Base-by-base conservation (phyloP, 37 sponge, comb jelly and placozoan species). In the Oscarella lobularis region DNA sequence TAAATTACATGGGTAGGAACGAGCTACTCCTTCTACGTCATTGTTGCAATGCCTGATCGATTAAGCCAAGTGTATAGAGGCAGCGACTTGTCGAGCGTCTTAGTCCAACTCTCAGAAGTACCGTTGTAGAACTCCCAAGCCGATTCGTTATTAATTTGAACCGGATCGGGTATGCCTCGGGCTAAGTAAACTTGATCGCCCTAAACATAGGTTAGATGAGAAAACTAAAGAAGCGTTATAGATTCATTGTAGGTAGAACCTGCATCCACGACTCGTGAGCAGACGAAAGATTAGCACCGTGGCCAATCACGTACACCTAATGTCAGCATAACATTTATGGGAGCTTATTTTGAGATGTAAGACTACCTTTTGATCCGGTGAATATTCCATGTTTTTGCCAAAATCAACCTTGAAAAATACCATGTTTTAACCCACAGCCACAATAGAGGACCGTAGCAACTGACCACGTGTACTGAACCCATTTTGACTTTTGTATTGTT, bases 251-350 rank as follows among this genome's bases (percentile, higher is more conserved):
- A 48, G 9, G 9, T 48, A 9, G 20, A 27, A 48, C 60, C 60
- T 48, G 60, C 60, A 48, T 48, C 60, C 60, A 48, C 20, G 60
- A 48, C 60, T 48, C 14, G 20, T 48, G 60, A 48, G 60, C 60
- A 27, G 60, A 9, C 9, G 14, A 27, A 20, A 9, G 60, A 48
- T 9, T 48, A 27, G 60, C 60, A 27, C 60, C 60, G 60, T 48
- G 60, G 9, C 14, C 60, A 48, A 48, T 48, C 20, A 48, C 20
- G 20, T 48, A 48, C 9, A 48, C 60, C n/a, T n/a, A n/a, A n/a
- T n/a, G n/a, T n/a, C n/a, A n/a, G n/a, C n/a, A n/a, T n/a, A n/a
- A n/a, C n/a, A n/a, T n/a, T n/a, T n/a, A n/a, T n/a, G n/a, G n/a
- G n/a, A n/a, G n/a, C n/a, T n/a, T n/a, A n/a, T n/a, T n/a, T n/a